Percentiles rank a stretch among this genome's conserved stretches.
phyloP scores from a whole-genome alignment of 2,113 vertebrate genomes.

The Perca fluviatilis region DNA sequence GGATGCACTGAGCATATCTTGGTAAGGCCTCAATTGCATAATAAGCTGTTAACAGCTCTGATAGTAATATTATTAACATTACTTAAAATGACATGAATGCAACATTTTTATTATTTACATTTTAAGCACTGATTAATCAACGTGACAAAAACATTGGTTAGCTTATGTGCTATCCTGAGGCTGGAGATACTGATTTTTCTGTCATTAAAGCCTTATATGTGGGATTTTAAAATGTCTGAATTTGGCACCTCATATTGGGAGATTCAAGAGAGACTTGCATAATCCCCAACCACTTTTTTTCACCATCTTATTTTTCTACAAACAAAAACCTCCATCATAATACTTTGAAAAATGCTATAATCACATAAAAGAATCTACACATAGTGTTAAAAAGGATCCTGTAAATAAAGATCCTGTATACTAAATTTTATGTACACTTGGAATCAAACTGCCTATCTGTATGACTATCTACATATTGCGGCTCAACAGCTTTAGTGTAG shows the following conservation, averaged over 20 bases:
- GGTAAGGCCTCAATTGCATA: constrained; percentile 1
- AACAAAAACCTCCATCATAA: neutral
- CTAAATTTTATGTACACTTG: neutral
- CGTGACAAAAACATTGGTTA: constrained; percentile 40
- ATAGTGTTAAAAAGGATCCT: neutral
- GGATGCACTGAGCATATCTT: neutral
- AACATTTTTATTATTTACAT: constrained; percentile 52
- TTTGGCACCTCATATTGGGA: neutral
- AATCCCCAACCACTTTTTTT: neutral
- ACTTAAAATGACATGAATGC: constrained; percentile 22
- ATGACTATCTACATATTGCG: constrained; percentile 2
- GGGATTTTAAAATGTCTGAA: neutral
- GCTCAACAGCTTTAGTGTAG: constrained; percentile 26
- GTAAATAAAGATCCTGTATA: neutral
- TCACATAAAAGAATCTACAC: neutral
- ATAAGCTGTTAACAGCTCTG: constrained; percentile 40
- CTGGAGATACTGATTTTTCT: constrained; percentile 19
- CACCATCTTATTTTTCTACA: neutral
- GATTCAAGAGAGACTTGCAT: neutral
- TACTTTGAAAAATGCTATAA: neutral
- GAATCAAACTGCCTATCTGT: neutral
- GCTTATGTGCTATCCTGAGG: constrained; percentile 40
- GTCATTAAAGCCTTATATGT: neutral
- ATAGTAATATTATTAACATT: constrained; percentile 45
- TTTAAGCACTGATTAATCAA: constrained; percentile 41